phyloP scores from a whole-genome alignment of 2,888 invertebrate species.

The Lasioglossum marginatum region DNA sequence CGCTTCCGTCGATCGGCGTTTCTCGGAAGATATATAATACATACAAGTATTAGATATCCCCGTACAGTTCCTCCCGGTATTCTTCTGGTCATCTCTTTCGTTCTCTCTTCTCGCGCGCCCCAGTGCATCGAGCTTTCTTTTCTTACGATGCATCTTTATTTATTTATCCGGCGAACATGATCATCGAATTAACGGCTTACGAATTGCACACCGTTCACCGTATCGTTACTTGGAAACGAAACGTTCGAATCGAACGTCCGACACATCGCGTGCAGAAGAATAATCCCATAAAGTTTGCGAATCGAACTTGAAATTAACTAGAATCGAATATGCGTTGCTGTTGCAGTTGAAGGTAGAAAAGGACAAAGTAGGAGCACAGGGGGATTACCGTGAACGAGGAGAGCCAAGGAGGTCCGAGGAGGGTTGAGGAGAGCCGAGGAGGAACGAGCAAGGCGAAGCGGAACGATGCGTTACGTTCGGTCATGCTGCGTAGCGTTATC shows the following conservation, averaged over 20 bases:
- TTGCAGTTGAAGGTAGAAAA: background rate
- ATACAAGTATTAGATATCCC: background rate
- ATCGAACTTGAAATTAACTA: background rate
- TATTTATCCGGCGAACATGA: background rate
- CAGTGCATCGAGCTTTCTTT: background rate
- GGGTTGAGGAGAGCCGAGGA: background rate
- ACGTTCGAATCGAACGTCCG: too few species aligned
- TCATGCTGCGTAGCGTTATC: slow-evolving; percentile 78
- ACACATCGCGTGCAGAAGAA: background rate
- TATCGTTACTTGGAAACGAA: background rate
- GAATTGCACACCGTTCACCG: background rate
- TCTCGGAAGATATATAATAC: background rate
- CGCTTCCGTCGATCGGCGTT: background rate
- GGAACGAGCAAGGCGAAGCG: slow-evolving; percentile 54
- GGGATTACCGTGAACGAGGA: background rate
- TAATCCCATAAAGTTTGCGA: background rate
- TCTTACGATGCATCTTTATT: background rate
- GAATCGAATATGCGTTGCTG: background rate
- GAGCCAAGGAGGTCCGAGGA: background rate
- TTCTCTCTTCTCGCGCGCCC: background rate
- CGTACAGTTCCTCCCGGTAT: background rate
- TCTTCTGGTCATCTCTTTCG: background rate
- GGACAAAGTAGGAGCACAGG: background rate
- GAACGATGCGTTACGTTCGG: slow-evolving; percentile 71
- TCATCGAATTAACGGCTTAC: background rate